Evolutionary conservation across 2,797 vertebrate species (phyloP).

Genomic region (Helicolenus hilgendorfi): DNA sequence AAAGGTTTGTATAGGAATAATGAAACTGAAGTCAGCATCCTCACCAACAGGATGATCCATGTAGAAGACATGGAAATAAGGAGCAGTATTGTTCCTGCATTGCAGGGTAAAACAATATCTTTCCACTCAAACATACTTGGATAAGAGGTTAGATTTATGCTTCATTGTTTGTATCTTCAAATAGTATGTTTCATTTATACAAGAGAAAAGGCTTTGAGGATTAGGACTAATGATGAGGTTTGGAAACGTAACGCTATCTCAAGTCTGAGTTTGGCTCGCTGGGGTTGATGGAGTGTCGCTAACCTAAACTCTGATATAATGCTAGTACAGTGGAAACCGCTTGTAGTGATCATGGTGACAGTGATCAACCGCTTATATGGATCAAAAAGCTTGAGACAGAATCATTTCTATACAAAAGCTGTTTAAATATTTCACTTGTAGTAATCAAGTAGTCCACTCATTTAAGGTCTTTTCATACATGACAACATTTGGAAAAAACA

Average conservation of each 20-base stretch:
- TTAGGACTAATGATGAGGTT: background rate
- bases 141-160: background rate
- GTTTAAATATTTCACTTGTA: too few species aligned
- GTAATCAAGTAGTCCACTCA: too few species aligned
- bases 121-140: background rate
- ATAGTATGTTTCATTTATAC: background rate
- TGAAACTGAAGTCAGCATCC: background rate
- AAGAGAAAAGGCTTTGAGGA: background rate
- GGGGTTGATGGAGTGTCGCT: background rate
- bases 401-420: too few species aligned
- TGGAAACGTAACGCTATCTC: background rate
- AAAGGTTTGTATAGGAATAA: conserved; percentile 90
- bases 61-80: background rate
- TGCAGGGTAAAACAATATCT: background rate
- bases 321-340: background rate
- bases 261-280: background rate
- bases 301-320: background rate
- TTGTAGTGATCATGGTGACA: too few species aligned
- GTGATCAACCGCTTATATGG: background rate
- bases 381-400: background rate
- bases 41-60: background rate
- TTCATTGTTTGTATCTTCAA: background rate
- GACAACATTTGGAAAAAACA: too few species aligned
- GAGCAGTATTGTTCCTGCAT: background rate
- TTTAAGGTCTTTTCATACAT: too few species aligned